phyloP scores from a whole-genome alignment of 1,140 invertebrate genomes.

The Drosophila lowei region DNA sequence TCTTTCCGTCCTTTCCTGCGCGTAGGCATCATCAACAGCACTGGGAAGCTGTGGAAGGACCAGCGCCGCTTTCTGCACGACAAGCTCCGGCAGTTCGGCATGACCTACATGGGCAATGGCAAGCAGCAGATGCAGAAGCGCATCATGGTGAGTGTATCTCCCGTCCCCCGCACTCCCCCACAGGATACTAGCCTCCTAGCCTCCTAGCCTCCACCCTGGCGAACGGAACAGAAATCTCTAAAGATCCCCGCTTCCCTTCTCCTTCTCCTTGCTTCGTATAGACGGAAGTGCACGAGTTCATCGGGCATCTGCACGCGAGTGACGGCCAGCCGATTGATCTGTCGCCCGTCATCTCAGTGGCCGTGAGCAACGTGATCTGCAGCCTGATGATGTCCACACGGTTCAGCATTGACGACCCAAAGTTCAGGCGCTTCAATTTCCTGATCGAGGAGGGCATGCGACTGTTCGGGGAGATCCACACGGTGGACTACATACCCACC shows the following conservation, averaged over 20 bases:
- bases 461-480: slow-evolving; percentile 91
- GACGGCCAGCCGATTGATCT: slow-evolving; percentile 88
- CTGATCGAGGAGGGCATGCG: slow-evolving; percentile 95
- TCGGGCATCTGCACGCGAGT: slow-evolving; percentile 86
- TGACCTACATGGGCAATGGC: slow-evolving; percentile 91
- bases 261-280: slow-evolving; percentile 70
- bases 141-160: slow-evolving; percentile 89
- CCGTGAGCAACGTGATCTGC: slow-evolving; percentile 96
- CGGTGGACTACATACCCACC: slow-evolving; percentile 86
- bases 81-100: slow-evolving; percentile 94
- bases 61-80: slow-evolving; percentile 95
- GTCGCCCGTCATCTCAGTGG: slow-evolving; percentile 89
- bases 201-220: too few relatives aligned
- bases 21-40: slow-evolving; percentile 94
- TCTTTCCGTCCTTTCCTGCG: slow-evolving; percentile 22
- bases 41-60: slow-evolving; percentile 95
- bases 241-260: too few relatives aligned
- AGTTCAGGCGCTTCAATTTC: slow-evolving; percentile 90
- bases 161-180: too few relatives aligned
- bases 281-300: slow-evolving; percentile 90
- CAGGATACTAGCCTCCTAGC: not conserved
- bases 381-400: slow-evolving; percentile 94
- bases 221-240: too few relatives aligned
- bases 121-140: slow-evolving; percentile 92
- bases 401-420: slow-evolving; percentile 89